Conservation (phyloP, 2,113 vertebrate species). For the Epinephelus moara region DNA sequence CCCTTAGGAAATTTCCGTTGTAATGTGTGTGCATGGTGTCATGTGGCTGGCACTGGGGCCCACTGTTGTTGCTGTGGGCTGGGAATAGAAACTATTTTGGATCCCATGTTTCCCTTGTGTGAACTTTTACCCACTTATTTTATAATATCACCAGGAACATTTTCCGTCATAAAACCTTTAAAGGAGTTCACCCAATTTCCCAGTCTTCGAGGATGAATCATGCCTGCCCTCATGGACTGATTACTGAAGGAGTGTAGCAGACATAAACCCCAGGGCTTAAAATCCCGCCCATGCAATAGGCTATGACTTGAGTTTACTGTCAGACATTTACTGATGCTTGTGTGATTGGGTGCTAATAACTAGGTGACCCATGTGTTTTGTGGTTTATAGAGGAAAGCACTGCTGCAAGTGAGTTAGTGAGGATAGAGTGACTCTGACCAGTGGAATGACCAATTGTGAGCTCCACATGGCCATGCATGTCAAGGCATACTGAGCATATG, state of each 20-base stretch:
- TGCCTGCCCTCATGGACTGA: neutral
- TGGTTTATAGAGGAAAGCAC: too few species aligned
- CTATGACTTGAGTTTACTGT: too few species aligned
- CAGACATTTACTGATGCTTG: too few species aligned
- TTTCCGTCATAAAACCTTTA: neutral
- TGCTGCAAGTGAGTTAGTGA: too few species aligned
- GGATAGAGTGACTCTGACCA: too few species aligned
- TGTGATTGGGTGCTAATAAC: too few species aligned
- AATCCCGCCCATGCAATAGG: too few species aligned
- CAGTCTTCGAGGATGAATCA: neutral
- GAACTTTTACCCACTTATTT: constrained; percentile 44
- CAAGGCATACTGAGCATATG: too few species aligned
- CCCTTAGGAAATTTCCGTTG: neutral
- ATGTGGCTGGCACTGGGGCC: neutral
- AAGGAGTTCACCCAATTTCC: neutral
- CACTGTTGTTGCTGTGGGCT: neutral
- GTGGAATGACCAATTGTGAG: too few species aligned
- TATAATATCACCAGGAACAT: neutral
- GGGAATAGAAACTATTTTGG: neutral
- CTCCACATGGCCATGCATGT: too few species aligned
- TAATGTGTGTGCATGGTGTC: neutral
- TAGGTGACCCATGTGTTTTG: too few species aligned
- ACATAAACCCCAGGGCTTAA: too few species aligned
- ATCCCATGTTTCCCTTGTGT: neutral
- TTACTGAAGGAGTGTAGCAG: neutral